Base-by-base conservation (phyloP, 1,140 invertebrate genomes). In the Hycleus cichorii region DNA sequence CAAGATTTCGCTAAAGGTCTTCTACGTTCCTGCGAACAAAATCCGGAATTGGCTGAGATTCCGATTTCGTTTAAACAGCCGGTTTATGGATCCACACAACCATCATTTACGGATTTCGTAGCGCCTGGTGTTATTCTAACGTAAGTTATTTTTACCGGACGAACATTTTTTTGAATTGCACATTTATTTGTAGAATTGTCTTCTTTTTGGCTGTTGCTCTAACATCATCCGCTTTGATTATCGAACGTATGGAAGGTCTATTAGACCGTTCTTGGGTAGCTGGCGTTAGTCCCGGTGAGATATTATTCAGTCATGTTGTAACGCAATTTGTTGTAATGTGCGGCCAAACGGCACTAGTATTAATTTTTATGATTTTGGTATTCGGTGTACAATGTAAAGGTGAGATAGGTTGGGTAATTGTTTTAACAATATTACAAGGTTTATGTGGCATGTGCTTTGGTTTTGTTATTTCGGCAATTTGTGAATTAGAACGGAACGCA, bases 391-490 rank as follows among this genome's bases (percentile, higher is more conserved):
- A 92, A 67, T 89, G 89, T 67, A 85, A 89, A 60, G 93, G 93
- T 3, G 87, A 91, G 39, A 82, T 95, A 32, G 77, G 86, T 25
- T 87, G 87, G 77, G 92, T 95, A 2, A 81, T 96, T 51, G 76
- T 91, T 39, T 72, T 97, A 6, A 91, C 91, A 0, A 83, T 97
- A 57, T 76, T 91, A 54, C 87, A 90, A 74, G 93, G 91, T 74
- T 80, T 94, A 7, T 95, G 92, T 72, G 95, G 94, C 65, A 97
- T 97, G 94, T 90, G 89, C 69, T 94, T 94, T 72, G 89, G 89
- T 48, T 89, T 97, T 74, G 87, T 96, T n/a, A 95, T 95, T 64
- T 96, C 93, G 4, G 88, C 91, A 7, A 82, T 94, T 27, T 94
- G 91, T 75, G 90, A 94, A 68, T 82, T 93, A 59, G 93, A 97